Conservation (phyloP, 2,888 invertebrate species). For the Lasioglossum marginatum region DNA sequence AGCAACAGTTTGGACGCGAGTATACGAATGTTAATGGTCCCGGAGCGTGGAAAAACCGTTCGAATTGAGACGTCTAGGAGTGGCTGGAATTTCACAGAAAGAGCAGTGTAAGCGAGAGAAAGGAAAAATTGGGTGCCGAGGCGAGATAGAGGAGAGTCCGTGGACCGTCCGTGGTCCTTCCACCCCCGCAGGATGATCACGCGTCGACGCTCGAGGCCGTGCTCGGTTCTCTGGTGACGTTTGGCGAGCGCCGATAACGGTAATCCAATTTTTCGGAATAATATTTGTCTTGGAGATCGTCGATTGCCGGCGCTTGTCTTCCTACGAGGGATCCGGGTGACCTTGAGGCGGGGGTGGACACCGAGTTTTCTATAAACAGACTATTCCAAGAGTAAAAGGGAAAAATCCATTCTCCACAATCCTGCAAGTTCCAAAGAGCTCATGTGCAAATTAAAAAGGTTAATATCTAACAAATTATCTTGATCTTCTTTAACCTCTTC, state of each 20-base stretch:
- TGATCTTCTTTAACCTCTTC: neutral
- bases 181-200: slow-evolving; percentile 10
- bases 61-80: slow-evolving; percentile 22
- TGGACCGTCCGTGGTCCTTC: slow-evolving; percentile 42
- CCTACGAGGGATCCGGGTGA: neutral
- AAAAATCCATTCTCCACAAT: neutral
- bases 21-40: slow-evolving; percentile 12
- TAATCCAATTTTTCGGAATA: slow-evolving; percentile 84
- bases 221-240: slow-evolving; percentile 56
- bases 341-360: slow-evolving; percentile 2
- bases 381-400: neutral
- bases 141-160: slow-evolving; percentile 40
- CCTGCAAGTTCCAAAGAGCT: neutral
- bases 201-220: slow-evolving; percentile 34
- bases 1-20: slow-evolving; percentile 18
- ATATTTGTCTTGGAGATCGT: slow-evolving; percentile 83
- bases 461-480: neutral
- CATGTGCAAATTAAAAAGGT: neutral
- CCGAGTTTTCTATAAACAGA: neutral
- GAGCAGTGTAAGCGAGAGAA: slow-evolving; percentile 16
- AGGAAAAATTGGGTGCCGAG: slow-evolving; percentile 55
- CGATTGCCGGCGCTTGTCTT: slow-evolving; percentile 61
- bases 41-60: neutral
- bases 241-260: slow-evolving; percentile 80
- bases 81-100: neutral